Conservation (phyloP, 2,113 vertebrate genomes). For the Anseranas semipalmata region DNA sequence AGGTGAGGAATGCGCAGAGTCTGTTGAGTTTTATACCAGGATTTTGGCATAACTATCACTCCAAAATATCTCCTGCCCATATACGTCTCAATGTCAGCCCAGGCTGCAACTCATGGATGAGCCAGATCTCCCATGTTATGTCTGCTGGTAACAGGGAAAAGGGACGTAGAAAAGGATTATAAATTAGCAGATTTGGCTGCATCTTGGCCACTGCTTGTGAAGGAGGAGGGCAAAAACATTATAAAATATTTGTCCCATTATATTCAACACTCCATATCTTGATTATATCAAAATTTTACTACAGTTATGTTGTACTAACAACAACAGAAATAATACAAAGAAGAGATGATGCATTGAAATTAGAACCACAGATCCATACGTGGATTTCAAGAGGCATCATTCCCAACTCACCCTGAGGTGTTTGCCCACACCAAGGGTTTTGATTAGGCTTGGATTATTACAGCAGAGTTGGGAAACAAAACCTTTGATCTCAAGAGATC, state of each 20-base stretch:
- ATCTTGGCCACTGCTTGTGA: background rate
- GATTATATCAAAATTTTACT: background rate
- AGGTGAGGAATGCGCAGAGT: background rate
- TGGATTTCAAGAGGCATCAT: constrained; percentile 18
- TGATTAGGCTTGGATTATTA: constrained; percentile 17
- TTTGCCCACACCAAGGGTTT: constrained; percentile 16
- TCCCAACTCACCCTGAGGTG: background rate
- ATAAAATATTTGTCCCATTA: background rate
- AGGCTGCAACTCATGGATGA: background rate
- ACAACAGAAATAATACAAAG: background rate
- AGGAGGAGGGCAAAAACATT: background rate
- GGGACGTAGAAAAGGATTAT: background rate
- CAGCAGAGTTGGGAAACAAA: constrained; percentile 17
- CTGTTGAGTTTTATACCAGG: background rate
- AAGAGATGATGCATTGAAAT: background rate
- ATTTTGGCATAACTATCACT: background rate
- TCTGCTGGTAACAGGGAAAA: background rate
- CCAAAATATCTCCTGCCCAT: background rate
- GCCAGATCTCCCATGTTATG: background rate
- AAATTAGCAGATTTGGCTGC: background rate
- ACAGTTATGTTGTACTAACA: background rate
- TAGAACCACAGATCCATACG: background rate
- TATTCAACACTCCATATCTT: background rate
- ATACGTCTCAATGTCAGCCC: background rate
- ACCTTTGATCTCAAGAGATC: constrained; percentile 56